Conservation (phyloP, 2,797 vertebrate genomes). For the Gouania willdenowi region DNA sequence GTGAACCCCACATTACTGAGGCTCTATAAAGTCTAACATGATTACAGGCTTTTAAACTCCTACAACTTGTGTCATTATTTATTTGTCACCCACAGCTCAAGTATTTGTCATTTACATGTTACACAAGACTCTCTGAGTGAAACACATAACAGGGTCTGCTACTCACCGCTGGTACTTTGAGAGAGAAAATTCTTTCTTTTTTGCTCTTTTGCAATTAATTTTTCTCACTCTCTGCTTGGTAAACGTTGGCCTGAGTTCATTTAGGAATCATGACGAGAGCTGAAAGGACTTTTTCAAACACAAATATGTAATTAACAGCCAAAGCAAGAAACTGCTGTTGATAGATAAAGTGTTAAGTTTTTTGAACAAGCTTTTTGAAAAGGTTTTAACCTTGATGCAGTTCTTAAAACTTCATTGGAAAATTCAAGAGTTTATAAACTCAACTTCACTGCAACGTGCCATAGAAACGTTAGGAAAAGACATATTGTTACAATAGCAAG, state of each 20-base stretch:
- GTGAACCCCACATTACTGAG: too few species aligned
- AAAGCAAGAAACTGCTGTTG: slow-evolving; percentile 4
- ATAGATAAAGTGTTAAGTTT: neutral
- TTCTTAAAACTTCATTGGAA: too few species aligned
- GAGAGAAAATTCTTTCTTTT: neutral
- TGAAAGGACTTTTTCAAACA: neutral
- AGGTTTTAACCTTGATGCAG: slow-evolving; percentile 8
- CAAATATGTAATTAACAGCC: slow-evolving; percentile 1
- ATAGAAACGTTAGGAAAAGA: too few species aligned
- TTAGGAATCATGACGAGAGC: neutral
- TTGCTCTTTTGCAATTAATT: neutral
- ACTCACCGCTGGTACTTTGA: neutral
- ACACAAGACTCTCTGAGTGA: neutral
- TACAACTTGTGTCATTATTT: too few species aligned
- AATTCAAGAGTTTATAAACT: too few species aligned
- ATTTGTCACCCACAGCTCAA: slow-evolving; percentile 1
- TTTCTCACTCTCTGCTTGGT: neutral
- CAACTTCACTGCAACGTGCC: too few species aligned
- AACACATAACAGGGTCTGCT: neutral
- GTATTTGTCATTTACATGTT: slow-evolving; percentile 1
- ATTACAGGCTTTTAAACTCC: too few species aligned
- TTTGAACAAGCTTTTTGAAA: slow-evolving; percentile 12
- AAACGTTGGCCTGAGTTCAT: neutral
- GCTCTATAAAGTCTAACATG: too few species aligned
- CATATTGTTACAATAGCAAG: too few species aligned